Base-by-base conservation (phyloP, 37 sponge, comb jelly and placozoan species). In the Aphrocallistes beatrix region DNA sequence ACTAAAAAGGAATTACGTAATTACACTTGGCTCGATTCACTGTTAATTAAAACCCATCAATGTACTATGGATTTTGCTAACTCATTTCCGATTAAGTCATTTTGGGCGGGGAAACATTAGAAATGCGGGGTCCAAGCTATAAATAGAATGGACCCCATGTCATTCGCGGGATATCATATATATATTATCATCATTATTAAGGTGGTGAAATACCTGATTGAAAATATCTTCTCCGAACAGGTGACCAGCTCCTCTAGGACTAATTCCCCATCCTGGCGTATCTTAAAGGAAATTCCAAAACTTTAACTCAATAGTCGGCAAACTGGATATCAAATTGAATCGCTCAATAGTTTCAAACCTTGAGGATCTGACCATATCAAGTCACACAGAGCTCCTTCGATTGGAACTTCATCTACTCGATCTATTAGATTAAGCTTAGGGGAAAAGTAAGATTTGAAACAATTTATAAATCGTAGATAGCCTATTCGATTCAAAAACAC, bases 341-440 rank as follows among this genome's bases (percentile, higher is more conserved):
- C n/a, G n/a, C n/a, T n/a, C n/a, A n/a, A n/a, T 10, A 87, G 36
- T 37, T 3, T 13, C 17, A 82, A 21, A 82, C 93, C 93, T 83
- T 98, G 94, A 37, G 99, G 99, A 39, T 99, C 99, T 13, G 99
- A 99, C 99, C 99, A 99, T 34, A 99, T 90, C 0, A 99, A 88
- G 69, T 99, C 99, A 89, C 96, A 96, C 94, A 94, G 91, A 1
- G 99, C 92, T 16, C 99, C 99, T 86, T 96, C 96, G 51, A 92
- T 93, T 25, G 99, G 99, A 0, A 98, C 96, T 49, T 98, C 99
- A 81, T 94, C 96, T 82, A 95, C 95, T 30, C 99, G 82, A 60
- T 95, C 92, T 82, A 98, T 98, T 23, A 93, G 82, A 13, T 96
- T 81, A 39, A 98, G 93, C 91, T 92, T 81, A 10, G 84, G 36